Evolutionary conservation across 2,888 invertebrate species (phyloP), one percentile per base, ranked within the genome.

Genomic region (Netelia melanura): DNA sequence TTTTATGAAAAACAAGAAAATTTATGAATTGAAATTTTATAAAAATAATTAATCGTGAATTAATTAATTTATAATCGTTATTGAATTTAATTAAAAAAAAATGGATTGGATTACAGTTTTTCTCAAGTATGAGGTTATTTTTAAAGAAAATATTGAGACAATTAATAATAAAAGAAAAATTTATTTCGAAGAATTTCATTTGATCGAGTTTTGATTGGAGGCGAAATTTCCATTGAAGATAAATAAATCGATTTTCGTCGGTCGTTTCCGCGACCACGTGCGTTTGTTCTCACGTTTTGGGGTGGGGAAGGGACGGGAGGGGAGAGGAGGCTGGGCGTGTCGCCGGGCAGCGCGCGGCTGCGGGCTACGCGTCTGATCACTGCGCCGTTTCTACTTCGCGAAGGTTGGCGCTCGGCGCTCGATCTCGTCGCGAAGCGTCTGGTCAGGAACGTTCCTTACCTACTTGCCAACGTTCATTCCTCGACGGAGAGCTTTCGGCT

Each of bases 311-410:
- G 56, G 21, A 38, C 56, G 65, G 56, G 43, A 11, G 65, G 54
- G 25, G 38, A 14, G 65, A 8, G n/a, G 43, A 14, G 10, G 48
- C 48, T 48, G 48, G 48, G 48, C 48, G 48, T 48, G 48, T 48
- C 48, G 48, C 48, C 11, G 48, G 48, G 10, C 2, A 48, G 48
- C 48, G 48, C 48, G 48, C 48, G 48, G 3, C 11, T 48, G 30
- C 48, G 17, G 14, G 25, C 48, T 44, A n/a, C 30, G 78, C 68
- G 78, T 78, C 68, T 78, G 68, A 68, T 54, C 61, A 68, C 61
- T 30, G 61, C 61, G 68, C 68, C 48, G 78, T 61, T 78, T 68
- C 68, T 68, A 62, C 78, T 68, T 48, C 14, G 3, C 10, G 14
- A 58, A 68, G 44, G 48, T 43, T 58, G 61, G 48, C 68, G 70